Evolutionary conservation across 1,140 invertebrate species (phyloP), one percentile per base, ranked within the genome.

Genomic region (Frieseomelitta varia): DNA sequence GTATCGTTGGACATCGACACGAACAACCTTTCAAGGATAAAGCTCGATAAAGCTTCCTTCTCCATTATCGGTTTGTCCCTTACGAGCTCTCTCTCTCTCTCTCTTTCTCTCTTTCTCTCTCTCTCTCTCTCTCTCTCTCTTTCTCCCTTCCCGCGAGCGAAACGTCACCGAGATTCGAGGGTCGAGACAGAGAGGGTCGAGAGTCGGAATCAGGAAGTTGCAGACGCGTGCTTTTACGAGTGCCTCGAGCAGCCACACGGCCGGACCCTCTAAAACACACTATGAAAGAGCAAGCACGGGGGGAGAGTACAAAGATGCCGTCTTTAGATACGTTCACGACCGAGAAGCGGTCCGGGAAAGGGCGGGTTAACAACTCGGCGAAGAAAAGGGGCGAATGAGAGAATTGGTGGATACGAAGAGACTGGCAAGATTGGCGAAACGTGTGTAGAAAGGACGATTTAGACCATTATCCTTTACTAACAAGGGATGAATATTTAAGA

Each of bases 1-100:
- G 51, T 77, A 68, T 58, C 63, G 34, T 47, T 73, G 81, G 19
- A 69, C 73, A 77, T 69, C 51, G 51, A 56, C 79, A 11, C 71
- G 71, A 69, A 30, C 75, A 61, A 69, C 65, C 34, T 69, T 47
- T 77, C 74, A 65, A 69, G 63, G 74, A 51, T 65, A 47, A 47
- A 47, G 65, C 39, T 67, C 80, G 72, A 67, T 27, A 61, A 39
- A 24, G 58, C 58, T 72, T 47, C 58, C 51, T 55, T 55, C n/a
- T 47, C 67, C 24, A 27, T 79, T 78, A 68, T 84, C 56, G 14
- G 8, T 12, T 34, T 24, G 30, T 67, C 53, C 19, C 39, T 61
- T 21, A 19, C 12, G 3, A 17, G 68, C n/a, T n/a, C n/a, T n/a
- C n/a, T n/a, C n/a, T n/a, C n/a, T n/a, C n/a, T n/a, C n/a, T n/a